Percentiles rank a stretch among this genome's conserved stretches.
Conservation (phyloP, 2,888 invertebrate genomes). For the Rotaria macrura region DNA sequence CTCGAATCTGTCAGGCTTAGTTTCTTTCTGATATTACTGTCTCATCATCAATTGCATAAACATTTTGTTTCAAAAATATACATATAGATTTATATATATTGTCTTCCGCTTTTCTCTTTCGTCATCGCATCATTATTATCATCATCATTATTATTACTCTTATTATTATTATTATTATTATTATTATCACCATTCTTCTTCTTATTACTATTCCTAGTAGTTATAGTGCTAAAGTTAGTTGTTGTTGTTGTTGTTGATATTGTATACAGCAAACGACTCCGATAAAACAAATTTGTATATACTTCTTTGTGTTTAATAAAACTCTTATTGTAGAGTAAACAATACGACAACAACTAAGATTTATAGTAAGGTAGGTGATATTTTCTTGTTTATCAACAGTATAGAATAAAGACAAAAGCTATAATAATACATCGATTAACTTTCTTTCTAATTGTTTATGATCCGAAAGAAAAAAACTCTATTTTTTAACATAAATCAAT, state of each 20-base stretch:
- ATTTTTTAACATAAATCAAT: too few species aligned
- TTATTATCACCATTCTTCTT: not conserved
- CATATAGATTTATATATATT: not conserved
- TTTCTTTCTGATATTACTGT: not conserved
- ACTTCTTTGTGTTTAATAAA: not conserved
- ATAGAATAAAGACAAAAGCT: not conserved
- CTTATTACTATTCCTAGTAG: not conserved
- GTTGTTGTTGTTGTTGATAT: not conserved
- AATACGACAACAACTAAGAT: not conserved
- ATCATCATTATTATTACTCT: not conserved
- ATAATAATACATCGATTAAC: not conserved
- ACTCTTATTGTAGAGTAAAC: not conserved
- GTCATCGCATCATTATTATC: not conserved
- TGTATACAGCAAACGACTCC: not conserved
- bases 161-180: not conserved
- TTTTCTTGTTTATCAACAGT: not conserved
- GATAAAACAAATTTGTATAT: constrained; percentile 1
- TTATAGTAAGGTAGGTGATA: not conserved
- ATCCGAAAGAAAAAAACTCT: not conserved
- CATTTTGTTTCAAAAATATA: constrained; percentile 12
- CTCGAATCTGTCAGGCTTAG: constrained; percentile 10
- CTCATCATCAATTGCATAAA: not conserved
- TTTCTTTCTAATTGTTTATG: not conserved
- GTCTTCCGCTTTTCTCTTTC: not conserved
- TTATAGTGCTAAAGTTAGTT: too few species aligned